Base-by-base conservation (phyloP, 1,140 invertebrate species). In the Eupristina koningsbergeri region DNA sequence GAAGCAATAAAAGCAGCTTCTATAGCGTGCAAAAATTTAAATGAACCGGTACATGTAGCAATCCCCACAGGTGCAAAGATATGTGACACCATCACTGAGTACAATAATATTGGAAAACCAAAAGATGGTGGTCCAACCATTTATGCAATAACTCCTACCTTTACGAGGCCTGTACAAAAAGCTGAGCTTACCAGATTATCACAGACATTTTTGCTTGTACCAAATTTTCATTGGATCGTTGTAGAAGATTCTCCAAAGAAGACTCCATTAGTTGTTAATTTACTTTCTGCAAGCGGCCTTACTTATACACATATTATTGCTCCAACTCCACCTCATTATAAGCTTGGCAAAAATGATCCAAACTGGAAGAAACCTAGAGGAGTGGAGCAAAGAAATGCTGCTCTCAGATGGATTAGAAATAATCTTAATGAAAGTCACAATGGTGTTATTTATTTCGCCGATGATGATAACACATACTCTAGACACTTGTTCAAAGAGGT, bases 391-490 rank as follows among this genome's bases (percentile, higher is more conserved):
- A 94, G 99, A 86, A 99, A 99, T 93, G 92, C 95, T 19, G 99
- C 95, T 7, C 90, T 99, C 11, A 93, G 94, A 45, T 99, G 98
- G 97, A 92, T 99, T 9, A 93, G 97, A 78, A 92, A 94, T 39
- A 96, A 98, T 91, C 88, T 94, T 22, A 89, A 92, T 53, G 88
- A 89, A 1, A 89, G 87, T 80, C 83, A 91, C 0, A 92, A 93
- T 31, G 97, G 97, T 5, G 95, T 99, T 64, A 95, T 99, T 0
- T 99, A 97, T 93, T 99, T 99, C 93, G 98, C 98, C 91, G 99
- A 99, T 91, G 99, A 99, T 92, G 99, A 99, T 90, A 99, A 99
- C 90, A 96, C 97, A 2, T 99, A 99, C 90, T 95, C 96, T 85
- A 89, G 98, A 31, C 95, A 96, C 90, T 91, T 99, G 61, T 99